phyloP scores from a whole-genome alignment of 2,113 vertebrate species.

The Antigone vipio region DNA sequence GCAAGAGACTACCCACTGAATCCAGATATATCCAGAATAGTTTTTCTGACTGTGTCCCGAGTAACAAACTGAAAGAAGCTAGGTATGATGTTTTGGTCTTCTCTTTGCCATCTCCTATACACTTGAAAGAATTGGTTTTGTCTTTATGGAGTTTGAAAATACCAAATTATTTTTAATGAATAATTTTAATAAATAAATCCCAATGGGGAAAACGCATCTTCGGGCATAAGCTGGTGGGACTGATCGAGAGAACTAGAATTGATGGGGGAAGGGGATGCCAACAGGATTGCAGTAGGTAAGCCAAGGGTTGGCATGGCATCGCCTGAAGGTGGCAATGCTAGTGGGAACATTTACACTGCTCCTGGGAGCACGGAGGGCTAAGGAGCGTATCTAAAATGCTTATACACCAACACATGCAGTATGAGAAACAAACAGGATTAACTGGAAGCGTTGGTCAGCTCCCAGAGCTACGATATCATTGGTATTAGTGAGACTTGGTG shows the following conservation, averaged over 20 bases:
- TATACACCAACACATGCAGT: no score
- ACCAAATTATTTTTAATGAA: not conserved
- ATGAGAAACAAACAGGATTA: no score
- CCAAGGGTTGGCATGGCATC: not conserved
- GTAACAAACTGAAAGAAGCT: not conserved
- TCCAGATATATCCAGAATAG: not conserved
- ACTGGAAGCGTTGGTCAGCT: no score
- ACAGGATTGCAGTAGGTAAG: not conserved
- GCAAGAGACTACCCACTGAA: not conserved
- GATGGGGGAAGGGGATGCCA: not conserved
- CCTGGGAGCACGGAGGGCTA: no score
- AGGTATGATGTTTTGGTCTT: not conserved
- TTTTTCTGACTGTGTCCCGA: not conserved
- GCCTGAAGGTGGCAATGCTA: no score
- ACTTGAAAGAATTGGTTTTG: not conserved
- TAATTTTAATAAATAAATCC: not conserved
- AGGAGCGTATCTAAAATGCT: no score
- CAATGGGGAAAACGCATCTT: no score
- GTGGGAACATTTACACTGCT: no score
- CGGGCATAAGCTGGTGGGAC: no score
- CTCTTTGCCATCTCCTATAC: not conserved
- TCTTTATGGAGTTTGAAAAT: not conserved
- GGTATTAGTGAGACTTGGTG: no score
- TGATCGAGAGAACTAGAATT: not conserved
- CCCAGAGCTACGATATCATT: no score